Evolutionary conservation across 64 coral and sea anemone species (phyloP).

Genomic region (Montipora foliosa): DNA sequence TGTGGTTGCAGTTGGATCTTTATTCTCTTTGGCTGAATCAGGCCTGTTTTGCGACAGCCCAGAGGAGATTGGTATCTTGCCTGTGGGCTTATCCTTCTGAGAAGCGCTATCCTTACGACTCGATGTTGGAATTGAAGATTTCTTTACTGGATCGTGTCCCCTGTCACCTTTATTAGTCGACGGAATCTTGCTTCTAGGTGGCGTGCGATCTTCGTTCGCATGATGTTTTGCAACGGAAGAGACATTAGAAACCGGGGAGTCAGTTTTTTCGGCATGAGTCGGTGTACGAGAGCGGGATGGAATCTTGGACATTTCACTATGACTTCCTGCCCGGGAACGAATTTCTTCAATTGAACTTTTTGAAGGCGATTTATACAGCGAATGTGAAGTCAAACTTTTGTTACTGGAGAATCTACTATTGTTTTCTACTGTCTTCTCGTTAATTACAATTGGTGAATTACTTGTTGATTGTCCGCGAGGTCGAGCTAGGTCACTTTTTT

Average conservation of each 20-base stretch:
- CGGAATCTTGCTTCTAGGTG: slow-evolving; percentile 71
- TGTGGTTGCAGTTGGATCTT: slow-evolving; percentile 33
- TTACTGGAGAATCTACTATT: slow-evolving; percentile 36
- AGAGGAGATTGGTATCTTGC: slow-evolving; percentile 39
- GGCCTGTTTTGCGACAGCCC: slow-evolving; percentile 6
- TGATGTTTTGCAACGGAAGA: slow-evolving; percentile 48
- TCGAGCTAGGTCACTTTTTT: slow-evolving; percentile 73
- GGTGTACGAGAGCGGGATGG: slow-evolving; percentile 33
- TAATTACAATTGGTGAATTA: slow-evolving; percentile 2
- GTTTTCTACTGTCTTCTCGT: not conserved
- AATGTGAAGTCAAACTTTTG: slow-evolving; percentile 37
- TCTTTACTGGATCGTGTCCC: slow-evolving; percentile 23
- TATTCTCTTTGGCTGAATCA: slow-evolving; percentile 74
- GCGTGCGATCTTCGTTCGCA: slow-evolving; percentile 11
- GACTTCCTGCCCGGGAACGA: slow-evolving; percentile 3
- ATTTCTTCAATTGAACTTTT: slow-evolving; percentile 41
- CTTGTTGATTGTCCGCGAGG: slow-evolving; percentile 19
- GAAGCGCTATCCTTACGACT: slow-evolving; percentile 36
- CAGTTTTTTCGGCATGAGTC: slow-evolving; percentile 1
- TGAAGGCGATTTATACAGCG: slow-evolving; percentile 23
- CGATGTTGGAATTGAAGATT: slow-evolving; percentile 41
- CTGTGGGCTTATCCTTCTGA: slow-evolving; percentile 18
- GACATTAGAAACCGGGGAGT: slow-evolving; percentile 33
- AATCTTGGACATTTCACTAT: slow-evolving; percentile 68
- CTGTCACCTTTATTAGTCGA: slow-evolving; percentile 51